phyloP scores from a whole-genome alignment of 2,113 vertebrate genomes.

The Plectropomus leopardus region DNA sequence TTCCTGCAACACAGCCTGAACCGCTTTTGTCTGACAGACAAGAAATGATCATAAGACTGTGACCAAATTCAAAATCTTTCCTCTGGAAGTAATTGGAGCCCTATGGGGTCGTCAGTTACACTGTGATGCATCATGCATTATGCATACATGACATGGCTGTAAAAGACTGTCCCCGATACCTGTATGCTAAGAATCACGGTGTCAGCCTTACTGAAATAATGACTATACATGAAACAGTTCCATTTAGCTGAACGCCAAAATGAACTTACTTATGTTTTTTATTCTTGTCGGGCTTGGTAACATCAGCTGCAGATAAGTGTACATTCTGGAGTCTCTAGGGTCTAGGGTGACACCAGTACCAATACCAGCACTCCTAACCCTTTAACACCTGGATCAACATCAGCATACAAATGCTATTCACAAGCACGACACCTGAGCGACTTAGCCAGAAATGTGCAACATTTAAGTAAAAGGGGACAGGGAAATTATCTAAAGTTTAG shows the following conservation, averaged over 20 bases:
- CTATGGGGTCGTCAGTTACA: conserved; percentile 12
- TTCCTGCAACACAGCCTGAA: conserved; percentile 41
- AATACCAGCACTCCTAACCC: too few species aligned
- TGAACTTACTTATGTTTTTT: not conserved
- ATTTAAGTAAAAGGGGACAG: too few species aligned
- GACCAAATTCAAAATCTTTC: conserved; percentile 48
- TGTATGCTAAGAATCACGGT: not conserved
- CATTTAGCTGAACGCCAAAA: not conserved
- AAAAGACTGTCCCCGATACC: not conserved
- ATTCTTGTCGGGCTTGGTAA: not conserved
- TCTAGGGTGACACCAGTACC: too few species aligned
- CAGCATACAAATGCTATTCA: too few species aligned
- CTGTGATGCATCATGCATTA: conserved; percentile 31
- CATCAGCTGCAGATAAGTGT: rapidly evolving
- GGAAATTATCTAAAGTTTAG: too few species aligned
- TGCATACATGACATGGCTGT: conserved; percentile 6
- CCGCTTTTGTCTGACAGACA: conserved; percentile 45
- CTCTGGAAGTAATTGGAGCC: conserved; percentile 39
- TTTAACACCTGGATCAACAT: too few species aligned
- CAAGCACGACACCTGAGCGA: too few species aligned
- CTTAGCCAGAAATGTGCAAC: too few species aligned
- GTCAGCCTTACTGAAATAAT: not conserved
- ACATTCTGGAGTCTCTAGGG: too few species aligned
- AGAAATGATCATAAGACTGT: conserved; percentile 51
- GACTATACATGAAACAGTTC: not conserved